Evolutionary conservation across 2,113 vertebrate species (phyloP), one percentile per base, ranked within the genome.

Genomic region (Anarhynchus alexandrinus): DNA sequence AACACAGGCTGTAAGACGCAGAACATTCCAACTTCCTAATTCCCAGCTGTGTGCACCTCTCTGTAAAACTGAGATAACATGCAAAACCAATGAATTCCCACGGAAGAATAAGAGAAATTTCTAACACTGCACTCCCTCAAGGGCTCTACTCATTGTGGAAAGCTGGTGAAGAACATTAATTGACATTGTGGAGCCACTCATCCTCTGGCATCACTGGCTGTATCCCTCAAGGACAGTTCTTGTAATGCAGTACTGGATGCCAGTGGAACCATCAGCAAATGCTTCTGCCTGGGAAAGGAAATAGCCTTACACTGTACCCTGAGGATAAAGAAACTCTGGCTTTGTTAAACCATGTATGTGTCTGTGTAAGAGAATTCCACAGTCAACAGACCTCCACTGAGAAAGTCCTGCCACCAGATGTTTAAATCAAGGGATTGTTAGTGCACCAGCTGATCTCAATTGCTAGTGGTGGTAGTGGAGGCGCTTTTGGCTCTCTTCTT

Each of bases 401-500:
- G 95, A 96, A 69, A 94, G 92, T 79, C 80, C 93, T 97, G 95
- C 93, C 94, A 97, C 95, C 97, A 97, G 97, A 97, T 97, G 97
- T 97, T 96, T 81, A 89, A 97, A 91, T 86, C 91, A 90, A 95
- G 91, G 64, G 94, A 65, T 79, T 96, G 92, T 84, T 78, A 92
- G 82, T 32, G 81, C 85, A 95, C 97, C 97, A 97, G 96, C 94
- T 97, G 97, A 97, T 95, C 85, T 73, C 96, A 97, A 95, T 97
- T 97, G 97, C 87, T 95, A 80, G 1, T 73, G 71, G 79, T 88
- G 79, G 69, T 43, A 38, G 88, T 43, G 52, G 90, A 96, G 81
- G 80, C 34, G 0, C 72, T 97, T 97, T 40, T 86, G 89, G 72
- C 91, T 95, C 82, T 72, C 70, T 43, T 65, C 80, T 94, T 86